Evolutionary conservation across 2,888 invertebrate species (phyloP).

Genomic region (Metacarcinus magister): DNA sequence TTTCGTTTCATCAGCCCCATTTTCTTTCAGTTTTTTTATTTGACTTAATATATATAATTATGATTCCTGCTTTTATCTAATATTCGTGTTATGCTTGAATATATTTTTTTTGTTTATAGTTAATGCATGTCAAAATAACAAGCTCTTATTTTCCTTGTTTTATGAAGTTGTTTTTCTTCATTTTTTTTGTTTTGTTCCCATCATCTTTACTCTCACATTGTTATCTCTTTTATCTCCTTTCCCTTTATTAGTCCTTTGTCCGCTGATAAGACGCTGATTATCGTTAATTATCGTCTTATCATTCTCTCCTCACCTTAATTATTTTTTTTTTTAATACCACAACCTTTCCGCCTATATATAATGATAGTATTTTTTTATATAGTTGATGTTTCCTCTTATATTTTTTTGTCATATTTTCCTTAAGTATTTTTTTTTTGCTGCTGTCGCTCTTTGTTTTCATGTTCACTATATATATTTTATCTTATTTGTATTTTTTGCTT

Average conservation of each 20-base stretch:
- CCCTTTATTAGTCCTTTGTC: constrained; percentile 4
- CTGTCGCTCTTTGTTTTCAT: too few species aligned
- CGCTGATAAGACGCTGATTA: background rate
- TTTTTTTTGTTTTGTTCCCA: background rate
- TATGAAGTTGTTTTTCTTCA: too few species aligned
- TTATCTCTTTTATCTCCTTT: background rate
- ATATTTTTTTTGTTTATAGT: too few species aligned
- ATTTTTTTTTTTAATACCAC: background rate
- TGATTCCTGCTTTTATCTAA: too few species aligned
- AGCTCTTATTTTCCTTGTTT: too few species aligned
- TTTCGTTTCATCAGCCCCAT: background rate
- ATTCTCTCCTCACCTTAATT: background rate
- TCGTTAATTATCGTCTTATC: background rate
- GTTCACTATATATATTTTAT: background rate
- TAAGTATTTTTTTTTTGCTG: background rate
- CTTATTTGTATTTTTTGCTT: background rate
- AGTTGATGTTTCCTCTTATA: background rate
- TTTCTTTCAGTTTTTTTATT: background rate
- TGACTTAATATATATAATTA: background rate
- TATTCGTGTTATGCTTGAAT: too few species aligned
- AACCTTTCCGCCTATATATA: too few species aligned
- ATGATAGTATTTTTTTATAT: background rate
- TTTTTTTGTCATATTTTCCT: background rate
- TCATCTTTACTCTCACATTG: background rate
- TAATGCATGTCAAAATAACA: too few species aligned